A percentile compares a stretch with the other conserved stretches of the same genome.
Conservation (phyloP, 2,797 vertebrate species). For the Malacoctenus gilli region DNA sequence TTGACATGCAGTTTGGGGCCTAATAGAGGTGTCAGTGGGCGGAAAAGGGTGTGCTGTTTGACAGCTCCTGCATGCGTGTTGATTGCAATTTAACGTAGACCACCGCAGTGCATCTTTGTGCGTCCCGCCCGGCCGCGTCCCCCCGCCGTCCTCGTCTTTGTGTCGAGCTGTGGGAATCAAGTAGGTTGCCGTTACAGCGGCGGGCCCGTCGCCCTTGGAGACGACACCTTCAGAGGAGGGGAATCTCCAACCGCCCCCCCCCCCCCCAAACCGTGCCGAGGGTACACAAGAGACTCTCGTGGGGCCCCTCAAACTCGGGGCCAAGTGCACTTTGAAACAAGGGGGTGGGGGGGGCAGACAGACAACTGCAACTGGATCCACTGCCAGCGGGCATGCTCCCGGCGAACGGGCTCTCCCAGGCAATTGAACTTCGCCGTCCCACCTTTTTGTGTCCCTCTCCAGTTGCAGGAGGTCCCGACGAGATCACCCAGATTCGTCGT, state of each 20-base stretch:
- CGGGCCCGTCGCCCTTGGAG: slow-evolving; percentile 59
- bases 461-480: no score
- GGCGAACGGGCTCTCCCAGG: neutral
- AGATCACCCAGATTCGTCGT: no score
- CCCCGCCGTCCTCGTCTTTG: slow-evolving; percentile 61
- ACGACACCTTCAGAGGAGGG: slow-evolving; percentile 44
- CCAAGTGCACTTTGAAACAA: slow-evolving; percentile 48
- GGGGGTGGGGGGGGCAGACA: slow-evolving; percentile 39
- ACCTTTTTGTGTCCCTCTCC: no score
- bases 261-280: slow-evolving; percentile 21
- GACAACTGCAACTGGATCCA: slow-evolving; percentile 40
- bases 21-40: slow-evolving; percentile 28
- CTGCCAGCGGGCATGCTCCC: neutral
- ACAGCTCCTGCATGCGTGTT: no score
- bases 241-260: slow-evolving; percentile 48
- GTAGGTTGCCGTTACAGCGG: slow-evolving; percentile 64
- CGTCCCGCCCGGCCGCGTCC: no score
- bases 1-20: slow-evolving; percentile 46
- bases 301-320: slow-evolving; percentile 43
- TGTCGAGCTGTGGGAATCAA: slow-evolving; percentile 62
- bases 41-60: neutral
- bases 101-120: no score
- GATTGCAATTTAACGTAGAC: no score
- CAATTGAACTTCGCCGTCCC: neutral
- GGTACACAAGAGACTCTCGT: slow-evolving; percentile 57